These are phyloP conservation scores for Echeneis naucrates DNA, from an alignment of 2,797 vertebrate species.

Conservation along the genomic window DNA sequence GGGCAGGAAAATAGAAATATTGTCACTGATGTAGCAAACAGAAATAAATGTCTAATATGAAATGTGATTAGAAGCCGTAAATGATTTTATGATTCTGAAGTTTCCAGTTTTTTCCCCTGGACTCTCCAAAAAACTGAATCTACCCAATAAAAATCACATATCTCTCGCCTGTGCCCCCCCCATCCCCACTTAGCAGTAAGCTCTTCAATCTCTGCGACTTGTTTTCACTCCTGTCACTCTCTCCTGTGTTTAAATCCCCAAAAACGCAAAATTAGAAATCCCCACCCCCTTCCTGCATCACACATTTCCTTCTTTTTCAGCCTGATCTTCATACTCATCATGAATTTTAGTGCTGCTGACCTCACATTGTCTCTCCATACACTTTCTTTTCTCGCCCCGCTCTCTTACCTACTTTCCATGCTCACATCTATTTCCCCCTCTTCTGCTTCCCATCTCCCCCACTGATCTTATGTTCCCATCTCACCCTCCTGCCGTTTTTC, in stretches of 20 bases:
- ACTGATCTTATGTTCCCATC: neutral
- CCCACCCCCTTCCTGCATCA: conserved; percentile 16
- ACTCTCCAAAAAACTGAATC: conserved; percentile 14
- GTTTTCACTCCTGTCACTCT: neutral
- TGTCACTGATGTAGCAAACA: neutral
- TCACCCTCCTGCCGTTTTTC: neutral
- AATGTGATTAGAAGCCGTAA: conserved; percentile 25
- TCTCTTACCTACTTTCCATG: conserved; percentile 17
- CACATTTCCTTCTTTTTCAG: conserved; percentile 24
- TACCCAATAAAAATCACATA: conserved; percentile 17
- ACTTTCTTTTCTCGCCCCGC: conserved; percentile 12
- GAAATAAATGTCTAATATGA: neutral
- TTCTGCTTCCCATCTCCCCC: neutral
- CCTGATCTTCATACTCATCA: conserved; percentile 21
- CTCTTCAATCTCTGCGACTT: neutral
- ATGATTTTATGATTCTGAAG: conserved; percentile 39
- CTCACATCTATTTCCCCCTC: conserved; percentile 4
- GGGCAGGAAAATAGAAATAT: neutral
- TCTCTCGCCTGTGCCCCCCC: neutral
- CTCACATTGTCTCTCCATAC: conserved; percentile 30
- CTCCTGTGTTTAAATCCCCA: neutral
- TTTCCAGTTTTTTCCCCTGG: conserved; percentile 36
- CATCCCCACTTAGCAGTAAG: conserved; percentile 15
- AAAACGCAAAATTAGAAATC: conserved; percentile 6
- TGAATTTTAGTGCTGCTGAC: conserved; percentile 12